These are phyloP conservation scores for Cathartes aura DNA, from an alignment of 2,113 vertebrate genomes.

Conservation along the genomic window DNA sequence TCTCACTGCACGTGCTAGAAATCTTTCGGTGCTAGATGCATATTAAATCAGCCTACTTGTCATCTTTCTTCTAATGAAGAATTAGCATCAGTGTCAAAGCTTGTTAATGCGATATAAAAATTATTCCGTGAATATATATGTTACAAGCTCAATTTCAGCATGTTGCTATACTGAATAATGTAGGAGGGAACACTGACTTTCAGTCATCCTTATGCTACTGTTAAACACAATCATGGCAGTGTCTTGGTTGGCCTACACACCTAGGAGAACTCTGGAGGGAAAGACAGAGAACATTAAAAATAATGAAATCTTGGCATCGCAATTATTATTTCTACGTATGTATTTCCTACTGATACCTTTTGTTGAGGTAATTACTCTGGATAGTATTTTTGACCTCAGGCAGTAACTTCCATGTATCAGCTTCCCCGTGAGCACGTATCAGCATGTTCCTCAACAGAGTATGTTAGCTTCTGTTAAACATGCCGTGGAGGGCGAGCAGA, in stretches of 20 bases:
- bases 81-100: neutral
- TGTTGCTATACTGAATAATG: neutral
- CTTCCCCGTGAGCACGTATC: neutral
- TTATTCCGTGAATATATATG: neutral
- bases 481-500: rapidly evolving
- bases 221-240: neutral
- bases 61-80: neutral
- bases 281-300: neutral
- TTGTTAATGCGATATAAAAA: neutral
- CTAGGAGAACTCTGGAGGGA: neutral
- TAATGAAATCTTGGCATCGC: neutral
- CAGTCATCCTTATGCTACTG: neutral
- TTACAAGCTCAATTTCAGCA: neutral
- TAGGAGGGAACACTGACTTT: neutral
- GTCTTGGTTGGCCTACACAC: neutral
- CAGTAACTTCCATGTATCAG: neutral
- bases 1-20: neutral
- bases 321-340: neutral
- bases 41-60: neutral
- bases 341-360: neutral
- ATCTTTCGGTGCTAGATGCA: neutral
- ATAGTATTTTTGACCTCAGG: neutral
- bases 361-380: neutral
- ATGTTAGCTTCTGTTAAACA: neutral
- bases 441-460: neutral